phyloP scores from a whole-genome alignment of 2,113 vertebrate genomes.

The Gymnarchus niloticus region DNA sequence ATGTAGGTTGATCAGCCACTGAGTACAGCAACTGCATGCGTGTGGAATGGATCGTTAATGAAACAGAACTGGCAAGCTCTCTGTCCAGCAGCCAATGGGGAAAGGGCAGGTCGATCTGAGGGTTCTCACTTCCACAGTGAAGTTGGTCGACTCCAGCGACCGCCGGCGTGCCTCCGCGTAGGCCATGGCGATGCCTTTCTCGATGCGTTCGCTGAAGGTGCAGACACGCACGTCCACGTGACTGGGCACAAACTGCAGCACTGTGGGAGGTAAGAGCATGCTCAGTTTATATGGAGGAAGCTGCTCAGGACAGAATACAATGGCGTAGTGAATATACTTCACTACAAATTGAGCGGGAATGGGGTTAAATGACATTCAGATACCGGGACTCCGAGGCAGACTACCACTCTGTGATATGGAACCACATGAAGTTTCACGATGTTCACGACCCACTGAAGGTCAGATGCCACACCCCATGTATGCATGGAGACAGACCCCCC shows the following conservation, averaged over 20 bases:
- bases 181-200: slow-evolving; percentile 78
- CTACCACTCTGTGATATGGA: background rate
- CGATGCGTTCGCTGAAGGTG: slow-evolving; percentile 82
- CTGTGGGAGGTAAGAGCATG: slow-evolving; percentile 48
- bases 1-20: background rate
- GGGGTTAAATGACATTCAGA: no score
- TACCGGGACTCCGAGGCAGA: background rate
- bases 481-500: background rate
- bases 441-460: background rate
- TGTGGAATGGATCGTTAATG: background rate
- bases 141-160: slow-evolving; percentile 67
- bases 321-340: no score
- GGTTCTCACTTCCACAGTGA: slow-evolving; percentile 81
- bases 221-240: slow-evolving; percentile 78
- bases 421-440: background rate
- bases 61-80: background rate
- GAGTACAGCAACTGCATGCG: background rate
- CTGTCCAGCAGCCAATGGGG: background rate
- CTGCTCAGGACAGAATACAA: background rate
- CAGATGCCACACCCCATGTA: background rate
- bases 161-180: slow-evolving; percentile 75
- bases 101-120: background rate
- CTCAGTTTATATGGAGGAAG: background rate
- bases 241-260: slow-evolving; percentile 90
- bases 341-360: no score